Evolutionary conservation across 2,888 invertebrate genomes (phyloP).

Genomic region (Hofmannophila pseudospretella): DNA sequence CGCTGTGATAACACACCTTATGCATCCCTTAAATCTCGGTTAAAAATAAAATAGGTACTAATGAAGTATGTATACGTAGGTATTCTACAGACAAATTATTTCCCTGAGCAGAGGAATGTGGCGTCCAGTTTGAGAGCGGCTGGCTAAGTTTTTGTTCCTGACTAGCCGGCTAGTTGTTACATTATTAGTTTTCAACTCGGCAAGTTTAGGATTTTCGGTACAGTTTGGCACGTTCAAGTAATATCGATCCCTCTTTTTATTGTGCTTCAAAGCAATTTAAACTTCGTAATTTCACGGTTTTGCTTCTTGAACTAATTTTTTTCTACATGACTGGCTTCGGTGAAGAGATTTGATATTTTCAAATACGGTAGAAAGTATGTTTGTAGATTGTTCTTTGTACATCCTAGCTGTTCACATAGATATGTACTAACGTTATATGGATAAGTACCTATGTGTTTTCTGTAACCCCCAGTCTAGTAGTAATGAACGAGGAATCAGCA

Average conservation of each 20-base stretch:
- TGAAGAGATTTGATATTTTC: neutral
- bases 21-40: too few species aligned
- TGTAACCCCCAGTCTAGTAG: too few species aligned
- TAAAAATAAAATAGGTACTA: too few species aligned
- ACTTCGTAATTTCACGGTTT: conserved; percentile 32
- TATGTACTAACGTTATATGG: too few species aligned
- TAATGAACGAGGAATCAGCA: too few species aligned
- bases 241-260: conserved; percentile 38
- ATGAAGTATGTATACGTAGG: too few species aligned
- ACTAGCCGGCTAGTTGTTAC: conserved; percentile 45
- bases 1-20: too few species aligned
- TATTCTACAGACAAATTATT: neutral
- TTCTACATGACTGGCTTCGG: conserved; percentile 21
- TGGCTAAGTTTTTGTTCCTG: conserved; percentile 44
- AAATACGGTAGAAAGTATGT: too few species aligned
- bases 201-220: conserved; percentile 56
- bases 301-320: conserved; percentile 18
- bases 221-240: conserved; percentile 42
- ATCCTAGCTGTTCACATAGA: too few species aligned
- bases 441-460: too few species aligned
- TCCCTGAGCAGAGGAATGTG: conserved; percentile 1
- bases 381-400: too few species aligned
- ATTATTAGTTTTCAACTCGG: conserved; percentile 66
- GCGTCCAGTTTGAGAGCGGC: conserved; percentile 2
- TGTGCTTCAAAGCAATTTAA: conserved; percentile 31